Evolutionary conservation across 2,113 vertebrate genomes (phyloP), one percentile per base, ranked within the genome.

Genomic region (Lampris incognitus): DNA sequence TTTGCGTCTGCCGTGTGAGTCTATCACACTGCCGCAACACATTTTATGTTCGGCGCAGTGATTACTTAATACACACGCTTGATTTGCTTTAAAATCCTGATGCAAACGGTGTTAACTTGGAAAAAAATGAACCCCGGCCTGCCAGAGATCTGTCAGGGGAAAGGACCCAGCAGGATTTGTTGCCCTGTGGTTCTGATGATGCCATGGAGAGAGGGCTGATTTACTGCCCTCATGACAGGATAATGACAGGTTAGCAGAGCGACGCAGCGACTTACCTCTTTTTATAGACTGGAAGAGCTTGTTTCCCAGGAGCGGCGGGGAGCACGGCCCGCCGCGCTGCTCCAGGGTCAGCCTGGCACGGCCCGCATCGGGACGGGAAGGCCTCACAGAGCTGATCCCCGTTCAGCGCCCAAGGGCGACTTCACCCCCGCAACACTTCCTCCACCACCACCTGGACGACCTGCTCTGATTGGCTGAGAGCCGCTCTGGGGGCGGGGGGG

Each of bases 211-310:
- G 86, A 71, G 66, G 37, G 42, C 62, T 91, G 92, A 94, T 94
- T 93, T 93, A 94, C 58, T 87, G 66, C 78, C 9, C 67, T 69
- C 82, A 76, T 89, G 91, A 94, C 80, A 71, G 79, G 84, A 74
- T 94, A 94, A 94, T 94, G 91, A 88, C 41, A 72, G 88, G 88
- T 78, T 91, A 67, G 67, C 60, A 74, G 78, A 71, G 75, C 64
- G 49, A 72, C 82, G 86, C 78, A 83, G 89, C 75, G 85, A 79
- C 84, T 87, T 84, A 86, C 84, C 78, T 79, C 75, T 7, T 63
- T 93, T 93, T 92, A 93, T 72, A 80, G 91, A 93, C 89, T 88
- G 82, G 93, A 86, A 83, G 85, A 90, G 90, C 94, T 79, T 89
- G 94, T 93, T 55, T 3, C 38, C 8, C 24, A 8, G 36, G 4